Percentiles rank a stretch among this genome's conserved stretches.
Evolutionary conservation across 2,888 invertebrate species (phyloP).

Genomic region (Drosophila leonis): DNA sequence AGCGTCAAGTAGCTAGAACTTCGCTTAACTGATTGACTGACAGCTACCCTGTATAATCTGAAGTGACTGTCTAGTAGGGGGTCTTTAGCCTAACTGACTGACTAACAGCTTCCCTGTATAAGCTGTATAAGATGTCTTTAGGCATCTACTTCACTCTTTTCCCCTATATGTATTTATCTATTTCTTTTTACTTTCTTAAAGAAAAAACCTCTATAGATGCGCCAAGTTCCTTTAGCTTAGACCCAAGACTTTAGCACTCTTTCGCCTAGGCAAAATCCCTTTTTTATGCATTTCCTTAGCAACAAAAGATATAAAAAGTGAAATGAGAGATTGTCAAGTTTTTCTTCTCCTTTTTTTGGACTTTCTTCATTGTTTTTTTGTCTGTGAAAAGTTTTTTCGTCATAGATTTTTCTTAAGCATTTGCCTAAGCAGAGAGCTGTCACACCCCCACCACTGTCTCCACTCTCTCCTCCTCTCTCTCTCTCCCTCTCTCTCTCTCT

Average conservation of each 20-base stretch:
- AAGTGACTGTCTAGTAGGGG: background rate
- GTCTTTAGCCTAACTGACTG: background rate
- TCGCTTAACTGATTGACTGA: background rate
- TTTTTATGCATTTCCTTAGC: background rate
- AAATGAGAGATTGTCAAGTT: slow-evolving; percentile 46
- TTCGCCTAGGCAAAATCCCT: background rate
- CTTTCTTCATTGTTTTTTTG: slow-evolving; percentile 34
- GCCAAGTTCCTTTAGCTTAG: background rate
- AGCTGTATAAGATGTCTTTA: background rate
- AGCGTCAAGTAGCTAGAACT: background rate
- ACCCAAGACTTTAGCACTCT: background rate
- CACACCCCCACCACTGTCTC: slow-evolving; percentile 6
- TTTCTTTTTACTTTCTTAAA: background rate
- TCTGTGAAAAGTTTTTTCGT: slow-evolving; percentile 40
- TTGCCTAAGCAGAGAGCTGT: slow-evolving; percentile 16
- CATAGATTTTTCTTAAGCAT: slow-evolving; percentile 41
- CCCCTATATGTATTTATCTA: background rate
- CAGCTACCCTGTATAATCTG: background rate
- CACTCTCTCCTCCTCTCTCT: slow-evolving; percentile 6
- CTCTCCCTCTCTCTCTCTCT: slow-evolving; percentile 14
- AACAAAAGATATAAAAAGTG: slow-evolving; percentile 7
- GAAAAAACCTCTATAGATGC: background rate
- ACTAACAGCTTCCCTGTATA: slow-evolving; percentile 1
- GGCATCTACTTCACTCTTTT: background rate
- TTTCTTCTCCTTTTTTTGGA: slow-evolving; percentile 2